Base-by-base conservation (phyloP, 2,888 invertebrate species). In the Monochamus alternatus region DNA sequence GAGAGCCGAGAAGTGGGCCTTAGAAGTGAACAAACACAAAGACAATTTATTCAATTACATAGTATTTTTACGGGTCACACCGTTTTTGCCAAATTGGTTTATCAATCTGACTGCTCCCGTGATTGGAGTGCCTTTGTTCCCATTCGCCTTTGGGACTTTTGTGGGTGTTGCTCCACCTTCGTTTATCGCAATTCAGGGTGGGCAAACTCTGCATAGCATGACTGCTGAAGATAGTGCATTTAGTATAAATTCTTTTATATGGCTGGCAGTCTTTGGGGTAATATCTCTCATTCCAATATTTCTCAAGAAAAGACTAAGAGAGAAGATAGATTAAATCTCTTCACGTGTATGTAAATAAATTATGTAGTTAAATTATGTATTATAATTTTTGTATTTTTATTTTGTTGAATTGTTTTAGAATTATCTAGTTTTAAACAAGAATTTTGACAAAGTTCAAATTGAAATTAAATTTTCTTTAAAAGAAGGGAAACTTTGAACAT, bases 31-130 rank as follows among this genome's bases (percentile, higher is more conserved):
- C 59, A 95, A 95, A 86, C 98, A 99, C 87, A 92, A 93, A 79
- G 94, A 96, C 83, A 95, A 98, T 88, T 90, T 99, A 80, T 92
- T 99, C 76, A 97, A 97, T 90, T 99, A 99, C 88, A 97, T 99
- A 84, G 92, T 99, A 86, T 99, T 99, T 89, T 91, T 99, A 82
- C 93, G 99, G 69, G 96, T 99, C 86, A 99, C 99, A 38, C 99
- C 99, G 71, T 94, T 99, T 87, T 91, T 99, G 84, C 99, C 99
- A 7, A 99, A 99, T 89, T 99, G 99, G 99, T 98, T 99, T 89
- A 98, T 98, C 81, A 98, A 98, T 90, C 92, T 99, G 87, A 94
- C 97, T 0, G 96, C 98, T 78, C 99, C 99, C 58, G 96, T 99
- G 52, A 95, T 99, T 84, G 97, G 98, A 83, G 98, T 99, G 52